Evolutionary conservation across 2,888 invertebrate genomes (phyloP).

Genomic region (Tillus elongatus): DNA sequence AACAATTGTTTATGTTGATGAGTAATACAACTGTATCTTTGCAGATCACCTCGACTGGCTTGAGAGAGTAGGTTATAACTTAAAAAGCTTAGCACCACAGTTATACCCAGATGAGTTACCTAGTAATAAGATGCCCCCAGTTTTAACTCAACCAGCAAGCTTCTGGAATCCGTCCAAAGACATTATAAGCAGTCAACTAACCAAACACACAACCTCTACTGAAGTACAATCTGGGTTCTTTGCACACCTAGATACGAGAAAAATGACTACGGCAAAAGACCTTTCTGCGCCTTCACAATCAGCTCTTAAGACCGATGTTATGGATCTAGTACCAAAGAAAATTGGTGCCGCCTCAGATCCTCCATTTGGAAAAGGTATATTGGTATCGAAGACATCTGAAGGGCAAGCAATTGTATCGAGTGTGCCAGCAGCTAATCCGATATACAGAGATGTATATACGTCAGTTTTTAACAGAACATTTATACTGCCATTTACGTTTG

Average conservation of each 20-base stretch:
- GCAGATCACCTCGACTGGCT: constrained; percentile 83
- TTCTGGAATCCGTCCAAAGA: constrained; percentile 45
- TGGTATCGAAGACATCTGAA: constrained; percentile 70
- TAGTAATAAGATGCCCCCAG: constrained; percentile 57
- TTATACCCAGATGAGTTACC: constrained; percentile 64
- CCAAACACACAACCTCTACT: constrained; percentile 50
- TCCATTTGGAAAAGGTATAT: constrained; percentile 78
- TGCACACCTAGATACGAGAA: constrained; percentile 68
- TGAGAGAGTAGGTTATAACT: constrained; percentile 72
- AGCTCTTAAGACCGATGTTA: constrained; percentile 68
- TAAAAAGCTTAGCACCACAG: constrained; percentile 79
- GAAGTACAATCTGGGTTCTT: constrained; percentile 77
- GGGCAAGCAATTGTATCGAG: constrained; percentile 76
- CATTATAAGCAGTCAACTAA: constrained; percentile 46
- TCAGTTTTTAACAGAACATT: constrained; percentile 86
- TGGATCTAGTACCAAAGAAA: constrained; percentile 63
- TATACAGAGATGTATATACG: constrained; percentile 85
- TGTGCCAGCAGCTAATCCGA: constrained; percentile 82
- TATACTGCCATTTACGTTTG: constrained; percentile 77
- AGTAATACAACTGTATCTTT: constrained; percentile 29
- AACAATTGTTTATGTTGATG: too few species aligned
- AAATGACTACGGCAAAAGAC: constrained; percentile 67
- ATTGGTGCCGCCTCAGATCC: constrained; percentile 80
- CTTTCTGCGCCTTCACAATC: constrained; percentile 72
- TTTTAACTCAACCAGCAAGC: constrained; percentile 50